These are phyloP conservation scores for Arenaria interpres DNA, from an alignment of 2,113 vertebrate species.

Conservation along the genomic window DNA sequence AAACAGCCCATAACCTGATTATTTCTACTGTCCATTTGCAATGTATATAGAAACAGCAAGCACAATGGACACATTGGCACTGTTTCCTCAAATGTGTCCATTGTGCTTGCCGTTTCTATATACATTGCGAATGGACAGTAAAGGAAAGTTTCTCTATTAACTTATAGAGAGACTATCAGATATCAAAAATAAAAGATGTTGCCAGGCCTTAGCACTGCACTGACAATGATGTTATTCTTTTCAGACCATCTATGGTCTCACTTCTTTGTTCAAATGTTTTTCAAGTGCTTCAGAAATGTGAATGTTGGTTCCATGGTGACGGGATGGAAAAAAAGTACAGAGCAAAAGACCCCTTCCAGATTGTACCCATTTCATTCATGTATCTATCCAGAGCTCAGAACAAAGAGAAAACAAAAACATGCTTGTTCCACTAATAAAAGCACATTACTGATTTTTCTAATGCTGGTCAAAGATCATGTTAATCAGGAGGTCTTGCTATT, in stretches of 20 bases:
- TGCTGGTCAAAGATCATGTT: not conserved
- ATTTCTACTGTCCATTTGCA: too few species aligned
- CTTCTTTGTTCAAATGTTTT: not conserved
- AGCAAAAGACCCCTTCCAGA: constrained; percentile 4
- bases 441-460: not conserved
- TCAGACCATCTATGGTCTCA: not conserved
- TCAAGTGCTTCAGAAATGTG: not conserved
- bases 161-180: not conserved
- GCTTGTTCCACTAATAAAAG: constrained; percentile 21
- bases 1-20: not conserved
- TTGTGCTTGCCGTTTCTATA: not conserved
- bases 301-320: not conserved
- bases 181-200: not conserved
- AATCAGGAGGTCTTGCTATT: not conserved
- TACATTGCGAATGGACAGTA: not conserved
- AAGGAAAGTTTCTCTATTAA: not conserved
- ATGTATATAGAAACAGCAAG: too few species aligned
- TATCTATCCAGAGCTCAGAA: not conserved
- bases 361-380: not conserved
- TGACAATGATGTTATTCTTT: not conserved
- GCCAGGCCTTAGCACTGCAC: not conserved
- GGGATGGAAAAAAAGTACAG: not conserved
- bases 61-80: too few species aligned
- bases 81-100: too few species aligned
- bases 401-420: constrained; percentile 11